A percentile compares a stretch with the other conserved stretches of the same genome.
Conservation (phyloP, 2,797 vertebrate genomes). For the Erpetoichthys calabaricus region DNA sequence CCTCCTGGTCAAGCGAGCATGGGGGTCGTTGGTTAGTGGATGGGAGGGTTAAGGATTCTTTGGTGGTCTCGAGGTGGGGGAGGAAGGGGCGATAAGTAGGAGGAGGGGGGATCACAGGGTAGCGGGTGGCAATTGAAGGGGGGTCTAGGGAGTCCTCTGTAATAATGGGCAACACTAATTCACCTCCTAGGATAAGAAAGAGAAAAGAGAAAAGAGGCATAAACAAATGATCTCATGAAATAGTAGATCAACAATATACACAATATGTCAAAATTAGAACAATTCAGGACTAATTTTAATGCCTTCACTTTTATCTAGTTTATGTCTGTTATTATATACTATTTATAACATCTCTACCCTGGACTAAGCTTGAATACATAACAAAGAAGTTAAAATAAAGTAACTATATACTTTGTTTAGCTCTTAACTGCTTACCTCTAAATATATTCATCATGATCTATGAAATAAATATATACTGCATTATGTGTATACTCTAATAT, state of each 20-base stretch:
- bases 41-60: conserved; percentile 72
- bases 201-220: conserved; percentile 42
- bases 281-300: conserved; percentile 8
- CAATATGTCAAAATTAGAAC: not conserved
- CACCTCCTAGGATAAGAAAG: conserved; percentile 80
- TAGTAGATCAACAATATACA: conserved; percentile 30
- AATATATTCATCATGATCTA: no score
- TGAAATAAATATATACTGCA: not conserved
- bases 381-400: not conserved
- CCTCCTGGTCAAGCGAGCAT: conserved; percentile 77
- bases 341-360: conserved; percentile 6
- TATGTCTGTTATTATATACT: conserved; percentile 15
- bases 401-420: not conserved
- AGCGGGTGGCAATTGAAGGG: conserved; percentile 78
- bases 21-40: conserved; percentile 55
- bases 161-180: conserved; percentile 93
- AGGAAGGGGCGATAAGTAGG: conserved; percentile 79
- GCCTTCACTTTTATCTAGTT: conserved; percentile 46
- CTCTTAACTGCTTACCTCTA: no score
- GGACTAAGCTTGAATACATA: conserved; percentile 5
- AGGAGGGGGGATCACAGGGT: conserved; percentile 77
- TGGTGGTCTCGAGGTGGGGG: conserved; percentile 77
- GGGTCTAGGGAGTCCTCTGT: conserved; percentile 91
- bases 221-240: conserved; percentile 13
- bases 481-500: conserved; percentile 3